Conservation (phyloP, 2,888 invertebrate genomes). For the Uropetala carovei region DNA sequence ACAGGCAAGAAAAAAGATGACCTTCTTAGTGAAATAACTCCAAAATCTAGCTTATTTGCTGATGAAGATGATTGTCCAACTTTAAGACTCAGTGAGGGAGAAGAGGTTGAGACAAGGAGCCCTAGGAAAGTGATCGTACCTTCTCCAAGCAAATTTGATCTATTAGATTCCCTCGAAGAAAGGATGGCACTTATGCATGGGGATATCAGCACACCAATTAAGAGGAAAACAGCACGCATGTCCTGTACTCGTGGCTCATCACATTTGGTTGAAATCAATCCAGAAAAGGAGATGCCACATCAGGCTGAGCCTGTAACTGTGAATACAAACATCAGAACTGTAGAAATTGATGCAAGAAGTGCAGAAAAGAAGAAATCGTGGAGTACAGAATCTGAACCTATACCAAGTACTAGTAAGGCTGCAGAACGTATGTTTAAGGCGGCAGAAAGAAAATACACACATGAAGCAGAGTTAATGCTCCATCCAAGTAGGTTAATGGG, state of each 20-base stretch:
- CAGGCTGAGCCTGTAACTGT: neutral
- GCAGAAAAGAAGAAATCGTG: neutral
- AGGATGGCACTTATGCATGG: slow-evolving; percentile 23
- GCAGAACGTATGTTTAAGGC: slow-evolving; percentile 25
- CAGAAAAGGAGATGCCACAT: neutral
- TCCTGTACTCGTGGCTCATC: neutral
- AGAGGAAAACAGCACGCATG: slow-evolving; percentile 50
- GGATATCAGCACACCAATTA: neutral
- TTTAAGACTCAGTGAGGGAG: slow-evolving; percentile 43
- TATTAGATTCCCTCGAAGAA: slow-evolving; percentile 13
- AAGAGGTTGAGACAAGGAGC: neutral
- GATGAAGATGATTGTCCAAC: slow-evolving; percentile 33
- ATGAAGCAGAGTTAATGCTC: neutral
- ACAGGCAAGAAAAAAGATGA: neutral
- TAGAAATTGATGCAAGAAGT: neutral
- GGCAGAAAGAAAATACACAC: neutral
- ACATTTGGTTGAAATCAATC: neutral
- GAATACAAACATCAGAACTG: neutral
- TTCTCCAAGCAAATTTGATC: slow-evolving; percentile 4
- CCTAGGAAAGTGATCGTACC: neutral
- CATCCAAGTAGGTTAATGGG: neutral
- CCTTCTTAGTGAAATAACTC: neutral
- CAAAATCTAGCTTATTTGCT: neutral
- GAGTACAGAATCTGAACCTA: neutral
- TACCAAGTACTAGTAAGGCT: slow-evolving; percentile 44